Evolutionary conservation across 2,888 invertebrate species (phyloP).

Genomic region (Drosophila hamatofila): DNA sequence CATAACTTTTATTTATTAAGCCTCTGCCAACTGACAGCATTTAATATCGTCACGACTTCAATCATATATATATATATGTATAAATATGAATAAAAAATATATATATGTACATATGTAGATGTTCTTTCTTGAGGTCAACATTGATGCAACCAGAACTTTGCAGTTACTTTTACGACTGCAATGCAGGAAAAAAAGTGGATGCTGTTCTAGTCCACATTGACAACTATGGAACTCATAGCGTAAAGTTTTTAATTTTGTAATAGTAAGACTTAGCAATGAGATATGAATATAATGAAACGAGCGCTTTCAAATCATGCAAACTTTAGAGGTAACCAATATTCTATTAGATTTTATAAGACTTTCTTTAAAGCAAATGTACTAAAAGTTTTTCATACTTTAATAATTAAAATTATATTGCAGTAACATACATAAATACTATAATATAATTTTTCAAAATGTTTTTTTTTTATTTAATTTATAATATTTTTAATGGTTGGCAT

Average conservation of each 20-base stretch:
- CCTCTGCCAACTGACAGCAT: constrained; percentile 19
- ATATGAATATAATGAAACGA: not conserved
- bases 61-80: constrained; percentile 8
- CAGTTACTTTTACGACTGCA: not conserved
- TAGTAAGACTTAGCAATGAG: not conserved
- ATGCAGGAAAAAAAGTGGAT: not conserved
- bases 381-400: not conserved
- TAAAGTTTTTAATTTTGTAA: not conserved
- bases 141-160: not conserved
- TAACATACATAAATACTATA: no score
- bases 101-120: not conserved
- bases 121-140: not conserved
- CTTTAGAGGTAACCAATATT: no score
- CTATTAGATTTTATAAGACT: not conserved
- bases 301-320: not conserved
- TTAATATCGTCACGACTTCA: constrained; percentile 45
- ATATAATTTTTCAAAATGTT: no score
- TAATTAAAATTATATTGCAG: not conserved
- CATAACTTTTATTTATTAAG: constrained; percentile 49
- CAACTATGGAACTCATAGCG: no score
- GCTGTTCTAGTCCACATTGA: no score
- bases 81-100: not conserved
- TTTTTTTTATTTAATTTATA: not conserved
- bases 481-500: not conserved
- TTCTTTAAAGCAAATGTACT: not conserved